Evolutionary conservation across 2,888 invertebrate species (phyloP).

Genomic region (Autographa pulchrina): DNA sequence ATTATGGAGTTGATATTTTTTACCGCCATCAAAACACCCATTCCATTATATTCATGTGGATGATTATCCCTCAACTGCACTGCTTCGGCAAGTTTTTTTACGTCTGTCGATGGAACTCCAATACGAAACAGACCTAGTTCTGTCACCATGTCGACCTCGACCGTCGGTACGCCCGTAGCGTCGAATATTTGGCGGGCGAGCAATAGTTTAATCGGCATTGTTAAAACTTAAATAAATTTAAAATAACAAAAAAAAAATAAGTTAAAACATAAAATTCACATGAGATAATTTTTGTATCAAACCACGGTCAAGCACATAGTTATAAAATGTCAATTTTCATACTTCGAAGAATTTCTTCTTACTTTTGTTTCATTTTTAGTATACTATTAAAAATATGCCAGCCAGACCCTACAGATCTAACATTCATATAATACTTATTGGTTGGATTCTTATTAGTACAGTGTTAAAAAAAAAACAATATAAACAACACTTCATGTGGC

Average conservation of each 20-base stretch:
- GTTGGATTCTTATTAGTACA: conserved; percentile 5
- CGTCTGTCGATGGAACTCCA: conserved; percentile 98
- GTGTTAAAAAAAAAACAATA: conserved; percentile 14
- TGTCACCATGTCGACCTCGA: conserved; percentile 96
- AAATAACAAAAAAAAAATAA: background rate
- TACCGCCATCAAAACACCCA: conserved; percentile 97
- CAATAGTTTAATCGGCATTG: conserved; percentile 97
- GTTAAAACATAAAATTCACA: conserved; percentile 10
- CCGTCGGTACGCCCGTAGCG: conserved; percentile 98
- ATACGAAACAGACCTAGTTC: conserved; percentile 96
- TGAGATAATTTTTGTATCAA: background rate
- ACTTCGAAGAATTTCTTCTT: conserved; percentile 20
- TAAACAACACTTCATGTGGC: conserved; percentile 16
- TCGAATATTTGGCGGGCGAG: conserved; percentile 99
- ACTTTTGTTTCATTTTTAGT: background rate
- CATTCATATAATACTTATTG: conserved; percentile 31
- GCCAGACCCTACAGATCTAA: background rate
- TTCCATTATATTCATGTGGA: conserved; percentile 96
- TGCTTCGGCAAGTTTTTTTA: conserved; percentile 98
- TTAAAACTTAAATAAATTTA: conserved; percentile 22
- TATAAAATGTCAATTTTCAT: conserved; percentile 15
- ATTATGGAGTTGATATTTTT: conserved; percentile 96
- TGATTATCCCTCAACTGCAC: conserved; percentile 97
- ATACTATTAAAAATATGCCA: conserved; percentile 11
- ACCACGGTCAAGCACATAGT: background rate